Evolutionary conservation across 2,888 invertebrate species (phyloP), one percentile per base, ranked within the genome.

Genomic region (Conchocele bisecta): DNA sequence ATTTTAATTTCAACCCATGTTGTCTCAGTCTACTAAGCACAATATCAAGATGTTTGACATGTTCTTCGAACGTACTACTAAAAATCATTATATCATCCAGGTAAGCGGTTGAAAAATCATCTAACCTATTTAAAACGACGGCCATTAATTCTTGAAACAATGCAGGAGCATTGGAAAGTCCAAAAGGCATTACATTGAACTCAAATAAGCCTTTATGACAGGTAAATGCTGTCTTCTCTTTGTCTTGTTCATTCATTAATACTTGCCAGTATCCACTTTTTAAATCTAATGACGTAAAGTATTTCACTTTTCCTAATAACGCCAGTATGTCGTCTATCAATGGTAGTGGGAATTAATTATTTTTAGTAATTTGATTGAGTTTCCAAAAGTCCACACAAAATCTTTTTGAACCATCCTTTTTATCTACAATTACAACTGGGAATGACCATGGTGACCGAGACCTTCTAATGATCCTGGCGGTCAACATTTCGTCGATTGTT

Each of bases 41-140:
- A n/a, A 33, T 4, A 48, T 69, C 44, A 15, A 64, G 48, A 53
- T 71, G 68, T 24, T 50, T 28, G 11, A 65, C n/a, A 58, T 75
- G 79, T 28, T 75, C 79, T 17, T 75, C 70, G 11, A 57, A 4
- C 11, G 66, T 59, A 11, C 41, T 22, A 26, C 53, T 63, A 31
- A 61, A 75, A 15, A 80, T 69, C 2, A 79, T 22, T 20, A 79
- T 68, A 29, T 76, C 75, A 35, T 81, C 78, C 4, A 81, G 28
- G 41, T 81, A 79, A 24, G 42, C 58, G 9, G 37, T 44, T 31
- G 51, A 28, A 51, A 78, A 81, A 3, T 42, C 29, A 28, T 61
- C 71, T 11, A 57, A 42, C 4, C 60, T 76, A 17, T 71, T 29
- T 7, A 71, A 35, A 7, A 71, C 76, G 17, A 46, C 3, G 22